Evolutionary conservation across 2,888 invertebrate species (phyloP).

Genomic region (Drosophila falleni): DNA sequence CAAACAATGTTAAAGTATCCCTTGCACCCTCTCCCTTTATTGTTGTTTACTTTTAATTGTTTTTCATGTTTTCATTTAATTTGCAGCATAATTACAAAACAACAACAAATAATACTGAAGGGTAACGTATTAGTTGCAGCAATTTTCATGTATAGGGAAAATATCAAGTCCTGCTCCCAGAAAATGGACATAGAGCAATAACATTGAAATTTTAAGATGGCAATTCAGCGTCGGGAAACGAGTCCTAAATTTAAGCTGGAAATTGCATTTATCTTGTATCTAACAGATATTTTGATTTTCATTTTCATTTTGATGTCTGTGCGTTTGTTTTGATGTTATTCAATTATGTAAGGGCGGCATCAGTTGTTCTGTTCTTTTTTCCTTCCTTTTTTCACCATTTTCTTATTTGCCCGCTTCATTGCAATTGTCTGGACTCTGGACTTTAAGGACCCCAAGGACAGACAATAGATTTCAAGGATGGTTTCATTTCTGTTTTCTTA

Average conservation of each 20-base stretch:
- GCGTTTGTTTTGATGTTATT: conserved; percentile 76
- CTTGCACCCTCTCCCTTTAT: background rate
- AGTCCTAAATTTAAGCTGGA: conserved; percentile 27
- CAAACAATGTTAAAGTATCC: background rate
- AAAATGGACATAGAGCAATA: conserved; percentile 10
- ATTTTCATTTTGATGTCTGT: conserved; percentile 47
- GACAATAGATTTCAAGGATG: conserved; percentile 79
- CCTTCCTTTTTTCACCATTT: conserved; percentile 10
- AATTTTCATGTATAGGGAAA: conserved; percentile 18
- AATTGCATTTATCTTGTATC: conserved; percentile 63
- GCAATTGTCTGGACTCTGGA: conserved; percentile 65
- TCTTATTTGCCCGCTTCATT: conserved; percentile 61
- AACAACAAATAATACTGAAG: conserved; percentile 22
- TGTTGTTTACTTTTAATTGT: conserved; percentile 59
- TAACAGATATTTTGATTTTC: conserved; percentile 72
- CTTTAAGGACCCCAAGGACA: conserved; percentile 44
- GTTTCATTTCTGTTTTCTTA: conserved; percentile 65
- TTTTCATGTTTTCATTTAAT: conserved; percentile 68
- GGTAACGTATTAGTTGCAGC: conserved; percentile 1
- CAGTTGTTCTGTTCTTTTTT: conserved; percentile 44
- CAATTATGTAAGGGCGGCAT: conserved; percentile 64
- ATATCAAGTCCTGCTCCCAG: background rate
- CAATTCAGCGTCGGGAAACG: conserved; percentile 32
- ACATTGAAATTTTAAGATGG: conserved; percentile 33
- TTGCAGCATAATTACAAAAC: conserved; percentile 46